Base-by-base conservation (phyloP, 1,140 invertebrate species). In the Drosophila sucinea region DNA sequence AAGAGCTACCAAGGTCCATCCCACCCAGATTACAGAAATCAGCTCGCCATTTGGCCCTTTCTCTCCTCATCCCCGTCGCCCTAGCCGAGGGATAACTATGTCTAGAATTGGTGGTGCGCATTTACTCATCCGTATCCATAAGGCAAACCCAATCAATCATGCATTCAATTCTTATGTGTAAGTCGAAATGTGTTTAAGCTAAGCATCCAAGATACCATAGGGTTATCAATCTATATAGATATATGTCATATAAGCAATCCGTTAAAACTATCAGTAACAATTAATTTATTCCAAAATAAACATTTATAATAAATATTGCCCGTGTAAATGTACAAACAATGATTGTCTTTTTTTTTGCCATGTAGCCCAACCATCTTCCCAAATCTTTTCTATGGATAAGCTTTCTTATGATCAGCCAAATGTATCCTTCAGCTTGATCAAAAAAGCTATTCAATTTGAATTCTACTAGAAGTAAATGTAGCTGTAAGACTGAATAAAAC, bases 61-160 rank as follows among this genome's bases (percentile, higher is more conserved):
- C 54, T 51, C 38, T 8, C 33, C 17, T 17, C 17, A 17, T 17
- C 17, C 17, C 17, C 17, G 17, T 17, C 17, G 17, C 17, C 29
- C 25, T 35, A 35, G 10, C 10, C 11, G 23, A 23, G 7, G 23
- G 23, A n/a, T 3, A 32, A 17, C 0, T 30, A 8, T 7, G 11
- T 6, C 55, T 1, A 17, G 17, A 17, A 5, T 2, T 23, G 29
- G 29, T 33, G 55, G 30, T 11, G 55, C 55, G 32, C 54, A 35
- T 57, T 11, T 41, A 67, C 77, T 74, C 60, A 64, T 81, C 55
- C 30, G n/a, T 35, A 33, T 33, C 29, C 55, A 33, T 57, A 35
- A 74, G 64, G 67, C 30, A 86, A 73, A 62, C 70, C 72, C 74
- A 82, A 76, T 73, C 79, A 73, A 73, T 77, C 73, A 51, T 86